Conservation (phyloP, 92 coral and sea anemone genomes). For the Siderastrea siderea region DNA sequence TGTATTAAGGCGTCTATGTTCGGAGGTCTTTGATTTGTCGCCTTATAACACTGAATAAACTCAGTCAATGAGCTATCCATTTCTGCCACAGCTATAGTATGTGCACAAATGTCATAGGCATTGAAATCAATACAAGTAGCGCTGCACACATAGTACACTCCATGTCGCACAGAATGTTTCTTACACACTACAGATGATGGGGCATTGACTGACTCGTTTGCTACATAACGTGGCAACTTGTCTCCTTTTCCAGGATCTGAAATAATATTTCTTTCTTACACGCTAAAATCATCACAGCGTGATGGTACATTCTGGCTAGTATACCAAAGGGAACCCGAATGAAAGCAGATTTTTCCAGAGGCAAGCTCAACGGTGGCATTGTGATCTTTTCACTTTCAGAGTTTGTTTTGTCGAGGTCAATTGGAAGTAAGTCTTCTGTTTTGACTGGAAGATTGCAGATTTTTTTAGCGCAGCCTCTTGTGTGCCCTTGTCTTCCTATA, state of each 20-base stretch:
- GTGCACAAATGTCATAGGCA: too few species aligned
- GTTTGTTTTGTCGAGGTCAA: background rate
- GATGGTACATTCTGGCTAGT: conserved; percentile 19
- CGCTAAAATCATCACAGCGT: conserved; percentile 13
- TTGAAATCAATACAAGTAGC: too few species aligned
- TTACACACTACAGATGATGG: conserved; percentile 7
- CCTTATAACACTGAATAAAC: too few species aligned
- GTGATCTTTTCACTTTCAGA: background rate
- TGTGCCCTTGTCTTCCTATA: conserved; percentile 47
- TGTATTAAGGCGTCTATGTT: conserved; percentile 29
- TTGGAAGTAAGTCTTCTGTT: conserved; percentile 11
- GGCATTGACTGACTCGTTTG: conserved; percentile 34
- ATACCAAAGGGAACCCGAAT: conserved; percentile 48
- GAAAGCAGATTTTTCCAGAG: conserved; percentile 40
- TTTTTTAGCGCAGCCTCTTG: conserved; percentile 42
- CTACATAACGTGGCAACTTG: conserved; percentile 41
- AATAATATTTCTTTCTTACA: conserved; percentile 24
- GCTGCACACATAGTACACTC: too few species aligned
- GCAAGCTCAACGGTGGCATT: conserved; percentile 21
- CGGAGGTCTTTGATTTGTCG: background rate
- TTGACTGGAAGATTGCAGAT: conserved; percentile 2
- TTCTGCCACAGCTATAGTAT: too few species aligned
- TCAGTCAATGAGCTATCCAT: too few species aligned
- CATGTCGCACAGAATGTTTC: too few species aligned
- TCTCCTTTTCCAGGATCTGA: conserved; percentile 48